These are phyloP conservation scores for Danio rerio DNA, from an alignment of 2,113 vertebrate species.

Conservation along the genomic window GRCz12tu NC_133191.1:2003501-2004000, in stretches of 20 bases:
- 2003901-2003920: conserved; percentile 57
- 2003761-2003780: neutral
- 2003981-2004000: conserved; percentile 57
- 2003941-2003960: conserved; percentile 61
- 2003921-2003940: conserved; percentile 64
- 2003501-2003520: too few relatives aligned
- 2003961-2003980: conserved; percentile 54
- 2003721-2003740: neutral
- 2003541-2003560: too few relatives aligned
- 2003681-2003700: too few relatives aligned
- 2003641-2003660: too few relatives aligned
- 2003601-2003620: too few relatives aligned
- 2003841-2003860: neutral
- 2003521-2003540: too few relatives aligned
- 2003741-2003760: neutral
- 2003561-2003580: too few relatives aligned
- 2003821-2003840: too few relatives aligned
- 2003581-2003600: too few relatives aligned
- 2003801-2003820: neutral
- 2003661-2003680: too few relatives aligned
- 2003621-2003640: too few relatives aligned
- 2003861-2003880: conserved; percentile 69
- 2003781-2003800: neutral
- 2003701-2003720: neutral
- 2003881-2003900: conserved; percentile 60